These are phyloP conservation scores for Atherinomorus stipes DNA, from an alignment of 2,113 vertebrate species.

Conservation along the genomic window DNA sequence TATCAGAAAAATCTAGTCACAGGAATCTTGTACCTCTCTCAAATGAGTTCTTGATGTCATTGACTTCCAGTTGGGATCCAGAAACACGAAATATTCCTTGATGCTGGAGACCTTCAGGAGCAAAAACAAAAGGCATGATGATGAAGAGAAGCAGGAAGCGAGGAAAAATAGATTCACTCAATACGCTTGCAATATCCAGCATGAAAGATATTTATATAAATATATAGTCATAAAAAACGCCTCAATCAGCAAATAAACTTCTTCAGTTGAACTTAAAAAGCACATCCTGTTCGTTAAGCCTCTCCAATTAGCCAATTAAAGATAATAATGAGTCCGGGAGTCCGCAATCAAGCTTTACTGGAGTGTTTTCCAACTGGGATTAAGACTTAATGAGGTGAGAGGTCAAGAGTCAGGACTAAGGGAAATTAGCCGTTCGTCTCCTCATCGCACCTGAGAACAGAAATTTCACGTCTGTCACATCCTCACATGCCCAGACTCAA, in stretches of 20 bases:
- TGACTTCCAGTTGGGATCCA: constrained; percentile 98
- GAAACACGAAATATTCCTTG: constrained; percentile 98
- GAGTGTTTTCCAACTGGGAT: constrained; percentile 60
- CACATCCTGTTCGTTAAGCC: constrained; percentile 52
- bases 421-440: constrained; percentile 52
- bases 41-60: constrained; percentile 99
- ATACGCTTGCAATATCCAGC: not conserved
- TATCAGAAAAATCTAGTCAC: not conserved
- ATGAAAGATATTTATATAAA: not conserved
- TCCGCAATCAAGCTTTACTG: constrained; percentile 43
- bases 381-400: constrained; percentile 61
- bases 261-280: constrained; percentile 32
- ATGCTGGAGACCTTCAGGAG: constrained; percentile 92
- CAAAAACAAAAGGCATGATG: constrained; percentile 4
- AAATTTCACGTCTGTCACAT: not conserved
- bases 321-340: constrained; percentile 56
- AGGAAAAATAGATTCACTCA: not conserved
- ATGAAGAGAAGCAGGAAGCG: not conserved
- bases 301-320: constrained; percentile 66
- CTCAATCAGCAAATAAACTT: constrained; percentile 21
- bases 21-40: constrained; percentile 89
- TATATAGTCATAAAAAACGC: not conserved
- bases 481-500: not conserved
- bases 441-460: not conserved
- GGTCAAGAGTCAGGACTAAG: constrained; percentile 53